phyloP scores from a whole-genome alignment of 2,888 invertebrate genomes.

The Cryptops parisi region DNA sequence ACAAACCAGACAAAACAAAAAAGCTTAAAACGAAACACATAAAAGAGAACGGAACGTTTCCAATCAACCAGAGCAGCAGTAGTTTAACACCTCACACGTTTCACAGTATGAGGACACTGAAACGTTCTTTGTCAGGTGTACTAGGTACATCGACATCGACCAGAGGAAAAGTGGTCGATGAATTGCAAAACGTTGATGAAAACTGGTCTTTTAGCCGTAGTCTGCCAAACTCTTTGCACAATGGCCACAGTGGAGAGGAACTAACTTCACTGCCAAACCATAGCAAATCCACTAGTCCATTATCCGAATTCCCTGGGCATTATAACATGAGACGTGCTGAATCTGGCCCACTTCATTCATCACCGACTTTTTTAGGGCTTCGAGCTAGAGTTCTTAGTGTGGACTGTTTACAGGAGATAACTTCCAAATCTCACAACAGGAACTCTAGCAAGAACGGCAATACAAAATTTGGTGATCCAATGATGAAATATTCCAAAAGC shows the following conservation, averaged over 20 bases:
- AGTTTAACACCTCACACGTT: slow-evolving; percentile 21
- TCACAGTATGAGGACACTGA: slow-evolving; percentile 46
- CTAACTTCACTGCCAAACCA: background rate
- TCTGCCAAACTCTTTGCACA: slow-evolving; percentile 60
- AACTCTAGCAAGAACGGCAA: background rate
- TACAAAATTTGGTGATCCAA: background rate
- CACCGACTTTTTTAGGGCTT: background rate
- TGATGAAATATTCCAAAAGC: background rate
- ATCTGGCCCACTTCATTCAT: slow-evolving; percentile 7
- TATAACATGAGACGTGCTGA: background rate
- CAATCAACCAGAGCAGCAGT: slow-evolving; percentile 11
- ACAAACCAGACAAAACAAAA: slow-evolving; percentile 9
- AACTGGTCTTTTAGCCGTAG: slow-evolving; percentile 74
- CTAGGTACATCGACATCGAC: slow-evolving; percentile 14
- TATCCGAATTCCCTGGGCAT: background rate
- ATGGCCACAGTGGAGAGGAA: slow-evolving; percentile 31
- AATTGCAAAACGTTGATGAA: slow-evolving; percentile 35
- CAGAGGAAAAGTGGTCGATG: slow-evolving; percentile 3
- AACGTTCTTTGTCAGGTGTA: slow-evolving; percentile 43
- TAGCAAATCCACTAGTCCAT: background rate
- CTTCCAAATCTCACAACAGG: background rate
- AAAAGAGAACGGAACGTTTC: background rate
- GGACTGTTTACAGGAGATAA: background rate
- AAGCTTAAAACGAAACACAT: slow-evolving; percentile 2
- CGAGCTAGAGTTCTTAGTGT: slow-evolving; percentile 8